Percentiles rank a stretch among this genome's conserved stretches.
These are phyloP conservation scores for Panthera tigris DNA, from an alignment of 2,113 vertebrate species.

Conservation along the genomic window DNA sequence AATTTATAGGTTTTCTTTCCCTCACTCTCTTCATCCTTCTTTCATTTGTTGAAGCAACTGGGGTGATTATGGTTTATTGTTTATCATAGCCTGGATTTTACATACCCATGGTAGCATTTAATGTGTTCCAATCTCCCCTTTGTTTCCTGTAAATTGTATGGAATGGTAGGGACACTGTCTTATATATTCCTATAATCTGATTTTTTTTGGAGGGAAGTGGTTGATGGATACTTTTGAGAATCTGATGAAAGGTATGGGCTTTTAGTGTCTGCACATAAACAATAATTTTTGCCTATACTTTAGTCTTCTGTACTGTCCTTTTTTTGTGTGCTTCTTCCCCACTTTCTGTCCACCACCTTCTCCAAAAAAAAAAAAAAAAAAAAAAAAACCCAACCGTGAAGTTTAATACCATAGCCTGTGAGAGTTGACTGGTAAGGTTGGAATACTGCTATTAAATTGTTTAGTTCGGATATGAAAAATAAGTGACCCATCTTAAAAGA, in stretches of 20 bases:
- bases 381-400: not conserved
- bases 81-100: not conserved
- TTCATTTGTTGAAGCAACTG: constrained; percentile 37
- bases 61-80: not conserved
- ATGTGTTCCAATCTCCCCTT: not conserved
- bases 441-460: not conserved
- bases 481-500: not conserved
- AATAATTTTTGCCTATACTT: not conserved
- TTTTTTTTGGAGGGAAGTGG: not conserved
- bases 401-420: not conserved
- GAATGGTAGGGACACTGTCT: not conserved
- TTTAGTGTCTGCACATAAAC: not conserved
- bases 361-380: too few relatives aligned
- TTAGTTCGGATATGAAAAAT: not conserved
- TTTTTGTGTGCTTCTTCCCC: not conserved
- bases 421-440: constrained; percentile 18
- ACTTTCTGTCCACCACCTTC: too few relatives aligned
- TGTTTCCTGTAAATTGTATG: not conserved
- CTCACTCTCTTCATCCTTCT: not conserved
- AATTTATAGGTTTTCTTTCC: not conserved
- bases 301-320: not conserved
- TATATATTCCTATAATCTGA: not conserved
- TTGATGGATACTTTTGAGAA: not conserved
- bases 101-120: not conserved
- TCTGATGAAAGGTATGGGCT: not conserved